These are phyloP conservation scores for Cherax destructor DNA, from an alignment of 1,140 invertebrate species.

Conservation along the genomic window DNA sequence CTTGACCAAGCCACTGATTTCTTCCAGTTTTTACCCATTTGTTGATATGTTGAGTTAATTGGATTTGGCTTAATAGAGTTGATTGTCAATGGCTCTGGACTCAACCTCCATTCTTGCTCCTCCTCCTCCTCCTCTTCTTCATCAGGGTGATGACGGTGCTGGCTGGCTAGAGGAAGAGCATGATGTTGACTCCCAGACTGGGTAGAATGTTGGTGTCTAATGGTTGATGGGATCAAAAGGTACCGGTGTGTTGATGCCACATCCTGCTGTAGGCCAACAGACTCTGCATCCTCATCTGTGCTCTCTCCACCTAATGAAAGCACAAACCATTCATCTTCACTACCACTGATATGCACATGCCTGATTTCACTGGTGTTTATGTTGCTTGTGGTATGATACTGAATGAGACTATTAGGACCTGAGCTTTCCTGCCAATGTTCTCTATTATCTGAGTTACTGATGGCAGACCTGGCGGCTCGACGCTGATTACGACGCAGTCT, in stretches of 20 bases:
- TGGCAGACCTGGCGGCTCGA: neutral
- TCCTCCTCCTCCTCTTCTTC: slow-evolving; percentile 52
- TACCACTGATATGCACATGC: neutral
- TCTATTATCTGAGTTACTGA: too few relatives aligned
- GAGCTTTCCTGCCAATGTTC: neutral
- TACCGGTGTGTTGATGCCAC: neutral
- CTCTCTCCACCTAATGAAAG: slow-evolving; percentile 21
- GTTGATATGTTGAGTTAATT: slow-evolving; percentile 21
- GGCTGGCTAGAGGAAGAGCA: slow-evolving; percentile 15
- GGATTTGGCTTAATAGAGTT: slow-evolving; percentile 8
- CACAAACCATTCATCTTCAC: slow-evolving; percentile 36
- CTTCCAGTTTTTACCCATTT: slow-evolving; percentile 32
- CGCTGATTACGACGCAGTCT: neutral
- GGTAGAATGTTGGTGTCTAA: neutral
- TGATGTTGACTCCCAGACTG: neutral
- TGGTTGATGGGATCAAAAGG: slow-evolving; percentile 22
- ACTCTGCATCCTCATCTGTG: slow-evolving; percentile 16
- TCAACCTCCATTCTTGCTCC: slow-evolving; percentile 34
- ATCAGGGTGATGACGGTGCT: slow-evolving; percentile 50
- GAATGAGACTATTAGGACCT: neutral
- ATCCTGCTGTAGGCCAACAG: slow-evolving; percentile 7
- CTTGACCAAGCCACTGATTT: slow-evolving; percentile 1
- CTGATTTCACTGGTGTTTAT: neutral
- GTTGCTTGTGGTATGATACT: neutral
- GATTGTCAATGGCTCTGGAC: slow-evolving; percentile 23